Percentiles rank a stretch among this genome's conserved stretches.
Evolutionary conservation across 2,113 vertebrate species (phyloP).

Genomic region (Cephalopholis sonnerati): DNA sequence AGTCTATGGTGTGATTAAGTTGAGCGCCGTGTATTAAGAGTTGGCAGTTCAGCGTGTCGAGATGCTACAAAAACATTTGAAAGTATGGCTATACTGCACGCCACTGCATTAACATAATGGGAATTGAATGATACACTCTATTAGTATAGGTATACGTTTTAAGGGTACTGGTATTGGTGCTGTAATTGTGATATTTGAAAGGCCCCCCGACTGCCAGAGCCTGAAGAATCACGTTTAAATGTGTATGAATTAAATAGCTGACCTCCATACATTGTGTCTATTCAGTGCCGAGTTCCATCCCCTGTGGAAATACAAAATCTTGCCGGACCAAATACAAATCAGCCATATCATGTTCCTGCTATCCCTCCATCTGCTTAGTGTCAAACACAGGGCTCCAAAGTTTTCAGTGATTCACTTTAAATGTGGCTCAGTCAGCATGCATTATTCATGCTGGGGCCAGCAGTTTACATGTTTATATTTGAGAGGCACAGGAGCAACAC

Average conservation of each 20-base stretch:
- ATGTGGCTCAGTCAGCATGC: background rate
- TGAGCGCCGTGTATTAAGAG: no score
- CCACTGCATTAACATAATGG: no score
- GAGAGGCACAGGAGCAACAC: slow-evolving; percentile 5
- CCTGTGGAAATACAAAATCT: background rate
- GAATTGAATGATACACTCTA: no score
- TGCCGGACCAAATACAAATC: background rate
- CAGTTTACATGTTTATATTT: slow-evolving; percentile 31
- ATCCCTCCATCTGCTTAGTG: background rate
- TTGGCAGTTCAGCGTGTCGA: no score
- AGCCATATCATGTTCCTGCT: background rate
- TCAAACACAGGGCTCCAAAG: background rate
- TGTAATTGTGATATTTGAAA: no score
- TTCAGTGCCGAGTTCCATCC: background rate
- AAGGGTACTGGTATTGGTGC: no score
- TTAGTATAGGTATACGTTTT: no score
- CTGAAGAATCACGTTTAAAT: background rate
- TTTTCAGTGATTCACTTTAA: background rate
- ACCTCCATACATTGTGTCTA: no score
- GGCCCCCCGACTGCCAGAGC: no score
- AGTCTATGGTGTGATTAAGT: no score
- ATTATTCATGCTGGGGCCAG: slow-evolving; percentile 14
- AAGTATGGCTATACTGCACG: no score
- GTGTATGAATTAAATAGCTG: background rate
- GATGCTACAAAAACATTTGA: no score